Conservation (phyloP, 2,797 vertebrate species). For the Silurus aristotelis region DNA sequence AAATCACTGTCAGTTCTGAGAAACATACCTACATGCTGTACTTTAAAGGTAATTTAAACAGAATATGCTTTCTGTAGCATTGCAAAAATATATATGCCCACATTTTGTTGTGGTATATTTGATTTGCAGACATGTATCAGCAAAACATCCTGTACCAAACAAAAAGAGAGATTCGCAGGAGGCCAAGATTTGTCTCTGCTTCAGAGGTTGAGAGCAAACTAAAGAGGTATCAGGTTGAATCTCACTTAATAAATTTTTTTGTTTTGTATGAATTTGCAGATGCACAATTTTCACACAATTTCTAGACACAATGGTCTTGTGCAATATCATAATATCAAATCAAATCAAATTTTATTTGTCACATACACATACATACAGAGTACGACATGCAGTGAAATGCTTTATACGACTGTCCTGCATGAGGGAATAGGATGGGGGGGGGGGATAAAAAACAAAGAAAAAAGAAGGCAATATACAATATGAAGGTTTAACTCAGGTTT, state of each 20-base stretch:
- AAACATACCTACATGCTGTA: slow-evolving; percentile 75
- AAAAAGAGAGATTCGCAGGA: slow-evolving; percentile 77
- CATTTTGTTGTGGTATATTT: slow-evolving; percentile 1
- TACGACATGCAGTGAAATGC: no score
- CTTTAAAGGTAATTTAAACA: slow-evolving; percentile 70
- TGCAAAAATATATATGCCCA: not conserved
- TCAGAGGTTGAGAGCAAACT: slow-evolving; percentile 72
- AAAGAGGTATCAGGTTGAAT: slow-evolving; percentile 66
- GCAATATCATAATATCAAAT: not conserved
- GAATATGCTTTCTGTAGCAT: not conserved
- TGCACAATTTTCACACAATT: not conserved
- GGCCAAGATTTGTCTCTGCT: slow-evolving; percentile 82
- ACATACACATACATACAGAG: no score
- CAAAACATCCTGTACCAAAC: slow-evolving; percentile 75
- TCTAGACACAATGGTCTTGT: not conserved
- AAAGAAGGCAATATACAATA: not conserved
- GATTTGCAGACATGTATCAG: slow-evolving; percentile 78
- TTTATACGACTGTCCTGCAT: no score
- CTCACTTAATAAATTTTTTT: not conserved
- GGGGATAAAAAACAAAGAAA: no score
- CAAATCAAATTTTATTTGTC: no score
- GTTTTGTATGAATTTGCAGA: not conserved
- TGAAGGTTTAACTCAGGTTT: not conserved
- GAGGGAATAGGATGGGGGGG: no score
- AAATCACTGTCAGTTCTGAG: slow-evolving; percentile 75